Evolutionary conservation across 2,113 vertebrate species (phyloP).

Genomic region (Lepisosteus oculatus): DNA sequence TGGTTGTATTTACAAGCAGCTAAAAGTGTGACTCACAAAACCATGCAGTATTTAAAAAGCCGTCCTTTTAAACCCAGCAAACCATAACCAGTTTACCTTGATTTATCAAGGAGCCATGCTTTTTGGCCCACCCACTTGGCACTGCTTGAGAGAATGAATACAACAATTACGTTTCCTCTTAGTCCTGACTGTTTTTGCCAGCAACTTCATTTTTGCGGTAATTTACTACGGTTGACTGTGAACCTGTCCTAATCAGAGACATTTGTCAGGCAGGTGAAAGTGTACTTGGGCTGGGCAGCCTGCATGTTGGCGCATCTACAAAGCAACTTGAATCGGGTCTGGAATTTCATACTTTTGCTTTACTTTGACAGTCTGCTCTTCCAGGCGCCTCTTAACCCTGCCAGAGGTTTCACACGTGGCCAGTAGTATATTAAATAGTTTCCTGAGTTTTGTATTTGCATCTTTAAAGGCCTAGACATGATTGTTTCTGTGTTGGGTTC

Average conservation of each 20-base stretch:
- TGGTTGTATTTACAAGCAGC: too few species aligned
- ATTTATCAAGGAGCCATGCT: constrained; percentile 48
- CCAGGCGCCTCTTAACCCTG: constrained; percentile 26
- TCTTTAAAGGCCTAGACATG: too few species aligned
- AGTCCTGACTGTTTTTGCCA: constrained; percentile 36
- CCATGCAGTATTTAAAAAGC: too few species aligned
- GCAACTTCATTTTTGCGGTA: constrained; percentile 45
- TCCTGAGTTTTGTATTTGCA: too few species aligned
- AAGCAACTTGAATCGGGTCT: constrained; percentile 56
- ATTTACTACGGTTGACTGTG: constrained; percentile 48
- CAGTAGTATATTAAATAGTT: too few species aligned
- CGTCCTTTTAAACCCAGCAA: too few species aligned
- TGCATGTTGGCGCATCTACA: constrained; percentile 53
- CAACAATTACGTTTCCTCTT: constrained; percentile 42
- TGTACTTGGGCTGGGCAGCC: constrained; percentile 29
- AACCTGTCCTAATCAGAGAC: constrained; percentile 35
- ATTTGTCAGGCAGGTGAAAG: constrained; percentile 53
- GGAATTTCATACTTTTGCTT: constrained; percentile 48
- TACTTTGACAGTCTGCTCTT: constrained; percentile 9
- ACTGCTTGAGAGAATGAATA: constrained; percentile 35
- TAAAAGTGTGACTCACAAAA: too few species aligned
- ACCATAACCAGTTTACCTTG: too few species aligned
- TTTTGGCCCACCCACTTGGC: constrained; percentile 61
- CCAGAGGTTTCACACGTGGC: neutral
- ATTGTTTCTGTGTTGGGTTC: too few species aligned